phyloP scores from a whole-genome alignment of 2,797 vertebrate genomes.

The Garrulus glandarius region DNA sequence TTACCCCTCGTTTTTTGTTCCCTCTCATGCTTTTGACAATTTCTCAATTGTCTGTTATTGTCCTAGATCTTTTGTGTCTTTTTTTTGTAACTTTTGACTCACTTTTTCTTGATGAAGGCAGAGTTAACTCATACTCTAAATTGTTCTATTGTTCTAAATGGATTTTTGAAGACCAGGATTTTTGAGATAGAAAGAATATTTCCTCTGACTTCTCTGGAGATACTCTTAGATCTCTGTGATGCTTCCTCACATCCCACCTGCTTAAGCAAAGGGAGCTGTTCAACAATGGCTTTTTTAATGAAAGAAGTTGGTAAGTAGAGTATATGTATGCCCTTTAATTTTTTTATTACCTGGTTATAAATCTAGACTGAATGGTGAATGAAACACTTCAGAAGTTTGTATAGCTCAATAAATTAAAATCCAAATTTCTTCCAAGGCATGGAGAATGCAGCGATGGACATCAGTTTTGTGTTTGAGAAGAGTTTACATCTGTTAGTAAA shows the following conservation, averaged over 20 bases:
- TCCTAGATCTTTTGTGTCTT: not conserved
- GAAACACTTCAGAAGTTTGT: slow-evolving; percentile 11
- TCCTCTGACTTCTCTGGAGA: not conserved
- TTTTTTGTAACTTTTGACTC: not conserved
- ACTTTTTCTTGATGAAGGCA: not conserved
- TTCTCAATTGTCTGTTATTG: not conserved
- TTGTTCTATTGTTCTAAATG: not conserved
- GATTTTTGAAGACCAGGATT: not conserved
- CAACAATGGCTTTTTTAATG: not conserved
- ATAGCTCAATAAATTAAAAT: slow-evolving; percentile 20
- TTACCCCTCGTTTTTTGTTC: not conserved
- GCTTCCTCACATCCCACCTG: not conserved
- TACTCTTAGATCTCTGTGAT: not conserved
- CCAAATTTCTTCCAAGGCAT: not conserved
- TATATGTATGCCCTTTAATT: not conserved
- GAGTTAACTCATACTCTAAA: not conserved
- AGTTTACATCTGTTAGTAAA: slow-evolving; percentile 64
- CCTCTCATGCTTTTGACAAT: not conserved
- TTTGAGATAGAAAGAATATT: not conserved
- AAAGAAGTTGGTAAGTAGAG: not conserved
- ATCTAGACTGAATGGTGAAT: not conserved
- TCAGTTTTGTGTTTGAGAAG: not conserved
- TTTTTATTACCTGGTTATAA: not conserved
- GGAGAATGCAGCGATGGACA: not conserved
- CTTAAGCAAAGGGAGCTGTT: not conserved